Evolutionary conservation across 2,888 invertebrate species (phyloP), one percentile per base, ranked within the genome.

Genomic region (Sycophila texana): DNA sequence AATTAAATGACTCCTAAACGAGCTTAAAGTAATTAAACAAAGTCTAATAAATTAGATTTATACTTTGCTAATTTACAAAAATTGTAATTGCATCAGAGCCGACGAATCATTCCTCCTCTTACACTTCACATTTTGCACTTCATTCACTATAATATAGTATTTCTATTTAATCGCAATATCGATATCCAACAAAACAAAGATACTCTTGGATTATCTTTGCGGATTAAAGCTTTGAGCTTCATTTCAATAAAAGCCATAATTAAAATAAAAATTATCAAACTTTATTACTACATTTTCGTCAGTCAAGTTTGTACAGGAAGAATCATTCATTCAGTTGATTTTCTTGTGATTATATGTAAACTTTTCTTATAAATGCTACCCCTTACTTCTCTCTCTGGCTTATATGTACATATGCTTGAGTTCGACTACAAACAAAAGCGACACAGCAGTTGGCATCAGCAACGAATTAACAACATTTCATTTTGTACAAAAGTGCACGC

Each of bases 61-160:
- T 60, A 70, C 22, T 73, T 78, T 58, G 72, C 57, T 55, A 73
- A 61, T 66, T 39, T 13, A 73, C 53, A 53, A 76, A 77, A 77
- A 68, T 72, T 53, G 66, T 76, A 76, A 73, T 79, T 78, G 30
- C 65, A 76, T 74, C 53, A 74, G 49, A 74, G 30, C 58, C 58
- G 74, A 79, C 71, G 77, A 81, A 81, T 79, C 74, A 81, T 81
- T 81, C 79, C 74, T 79, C 81, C 81, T 30, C 30, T 30, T 74
- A 61, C 47, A 12, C 5, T 67, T 68, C 14, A 75, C 39, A 49
- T 70, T 77, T 76, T 81, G 57, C 73, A 74, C 67, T 61, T 71
- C n/a, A 60, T 53, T 57, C 75, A 71, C 65, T 53, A 74, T 55
- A 26, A 65, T 67, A 58, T 67, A 66, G 72, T 55, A 60, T n/a